Conservation (phyloP, 2,113 vertebrate species). For the Asarcornis scutulata region DNA sequence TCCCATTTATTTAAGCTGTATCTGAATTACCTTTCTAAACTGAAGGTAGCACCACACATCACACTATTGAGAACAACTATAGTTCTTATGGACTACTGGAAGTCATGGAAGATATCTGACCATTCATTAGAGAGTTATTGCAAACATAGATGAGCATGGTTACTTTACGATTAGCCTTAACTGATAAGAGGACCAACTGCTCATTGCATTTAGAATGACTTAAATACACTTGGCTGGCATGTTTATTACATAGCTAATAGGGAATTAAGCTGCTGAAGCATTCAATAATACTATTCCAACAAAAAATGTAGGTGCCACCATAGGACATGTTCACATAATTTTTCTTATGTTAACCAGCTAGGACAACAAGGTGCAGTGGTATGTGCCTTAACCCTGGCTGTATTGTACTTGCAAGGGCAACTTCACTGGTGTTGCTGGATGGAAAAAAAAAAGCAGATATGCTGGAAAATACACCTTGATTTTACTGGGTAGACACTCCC, state of each 20-base stretch:
- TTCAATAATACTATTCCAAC: neutral
- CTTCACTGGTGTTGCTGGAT: neutral
- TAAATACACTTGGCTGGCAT: neutral
- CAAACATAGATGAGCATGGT: neutral
- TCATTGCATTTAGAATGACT: neutral
- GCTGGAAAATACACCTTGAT: neutral
- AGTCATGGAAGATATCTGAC: neutral
- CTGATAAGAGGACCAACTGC: neutral
- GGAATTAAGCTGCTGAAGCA: neutral
- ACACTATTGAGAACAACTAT: neutral
- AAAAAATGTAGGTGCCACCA: neutral
- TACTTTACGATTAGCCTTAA: neutral
- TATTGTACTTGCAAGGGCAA: neutral
- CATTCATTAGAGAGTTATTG: neutral
- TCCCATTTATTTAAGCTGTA: neutral
- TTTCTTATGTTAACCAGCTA: neutral
- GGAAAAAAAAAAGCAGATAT: neutral
- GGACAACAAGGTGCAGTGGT: neutral
- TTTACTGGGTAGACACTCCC: neutral
- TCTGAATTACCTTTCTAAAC: neutral
- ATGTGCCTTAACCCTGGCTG: neutral
- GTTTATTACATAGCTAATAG: neutral
- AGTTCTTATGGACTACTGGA: neutral
- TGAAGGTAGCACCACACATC: neutral
- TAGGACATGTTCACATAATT: neutral